Conservation (phyloP, 2,113 vertebrate species). For the human (Homo sapiens) region GRCh38 chr14:89753001-89753500, state of each 20-base stretch:
- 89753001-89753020: conserved; percentile 20
- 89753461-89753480: neutral
- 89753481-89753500: neutral
- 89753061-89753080: neutral
- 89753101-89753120: neutral
- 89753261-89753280: neutral
- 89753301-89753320: neutral
- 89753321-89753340: neutral
- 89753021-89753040: neutral
- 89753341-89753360: neutral
- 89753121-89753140: neutral
- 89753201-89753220: neutral
- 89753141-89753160: neutral
- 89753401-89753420: no score
- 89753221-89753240: neutral
- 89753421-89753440: no score
- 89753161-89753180: neutral
- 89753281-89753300: neutral
- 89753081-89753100: conserved; percentile 22
- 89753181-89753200: neutral
- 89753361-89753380: neutral
- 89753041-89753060: neutral
- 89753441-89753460: no score
- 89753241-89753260: neutral
- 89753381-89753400: neutral